Evolutionary conservation across 2,888 invertebrate species (phyloP).

Genomic region (Furcula furcula): DNA sequence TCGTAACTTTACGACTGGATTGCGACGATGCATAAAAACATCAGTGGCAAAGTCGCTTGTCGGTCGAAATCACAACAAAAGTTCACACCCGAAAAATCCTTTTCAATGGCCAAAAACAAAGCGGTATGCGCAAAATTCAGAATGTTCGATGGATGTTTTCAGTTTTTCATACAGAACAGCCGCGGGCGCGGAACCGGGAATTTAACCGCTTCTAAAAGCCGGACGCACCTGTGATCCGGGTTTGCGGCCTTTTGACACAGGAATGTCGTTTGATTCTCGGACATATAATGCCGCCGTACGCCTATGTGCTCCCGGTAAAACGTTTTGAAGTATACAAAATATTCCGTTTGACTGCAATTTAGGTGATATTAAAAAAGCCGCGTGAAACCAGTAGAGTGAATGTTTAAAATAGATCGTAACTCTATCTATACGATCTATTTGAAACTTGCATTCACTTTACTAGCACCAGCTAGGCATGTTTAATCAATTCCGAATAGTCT

Average conservation of each 20-base stretch:
- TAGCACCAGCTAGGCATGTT: no score
- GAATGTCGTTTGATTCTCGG: conserved; percentile 18
- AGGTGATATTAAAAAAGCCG: conserved; percentile 5
- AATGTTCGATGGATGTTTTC: conserved; percentile 9
- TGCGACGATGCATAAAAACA: conserved; percentile 18
- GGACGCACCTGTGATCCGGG: conserved; percentile 16
- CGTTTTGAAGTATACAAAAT: conserved; percentile 8
- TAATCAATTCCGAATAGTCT: no score
- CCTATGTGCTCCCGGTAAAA: conserved; percentile 6
- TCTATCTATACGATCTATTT: no score
- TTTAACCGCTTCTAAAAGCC: conserved; percentile 22
- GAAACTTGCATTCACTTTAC: no score
- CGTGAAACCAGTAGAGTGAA: no score
- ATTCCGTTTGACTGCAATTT: conserved; percentile 2
- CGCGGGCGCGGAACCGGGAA: conserved; percentile 9
- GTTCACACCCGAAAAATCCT: conserved; percentile 1
- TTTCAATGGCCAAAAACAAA: conserved; percentile 5
- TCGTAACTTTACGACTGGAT: conserved; percentile 25
- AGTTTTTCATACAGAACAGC: conserved; percentile 6
- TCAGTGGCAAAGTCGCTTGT: conserved; percentile 11
- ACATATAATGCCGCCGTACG: conserved; percentile 6
- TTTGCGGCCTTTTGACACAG: conserved; percentile 22
- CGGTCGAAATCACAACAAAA: conserved; percentile 8
- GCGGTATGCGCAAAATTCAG: conserved; percentile 1
- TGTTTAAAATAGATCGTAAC: no score